phyloP scores from a whole-genome alignment of 2,888 invertebrate genomes.

The Drosophila antonietae region DNA sequence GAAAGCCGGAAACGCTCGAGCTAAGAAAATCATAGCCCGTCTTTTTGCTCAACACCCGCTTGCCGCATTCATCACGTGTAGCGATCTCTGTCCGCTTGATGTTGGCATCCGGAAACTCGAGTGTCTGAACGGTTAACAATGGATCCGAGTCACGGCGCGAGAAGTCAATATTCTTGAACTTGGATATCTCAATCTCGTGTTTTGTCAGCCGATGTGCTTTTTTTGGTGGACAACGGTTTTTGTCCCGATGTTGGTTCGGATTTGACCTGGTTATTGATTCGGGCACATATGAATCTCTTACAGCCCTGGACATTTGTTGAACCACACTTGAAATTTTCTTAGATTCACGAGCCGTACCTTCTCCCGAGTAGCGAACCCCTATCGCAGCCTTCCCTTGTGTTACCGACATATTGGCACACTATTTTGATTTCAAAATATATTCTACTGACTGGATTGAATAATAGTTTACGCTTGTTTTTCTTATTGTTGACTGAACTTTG shows the following conservation, averaged over 20 bases:
- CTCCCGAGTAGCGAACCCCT: not conserved
- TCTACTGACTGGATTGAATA: not conserved
- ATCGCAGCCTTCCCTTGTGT: not conserved
- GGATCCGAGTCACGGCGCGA: constrained; percentile 48
- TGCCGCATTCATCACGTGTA: constrained; percentile 57
- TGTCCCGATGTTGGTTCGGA: not conserved
- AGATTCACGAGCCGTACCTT: accelerated
- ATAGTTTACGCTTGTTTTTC: not conserved
- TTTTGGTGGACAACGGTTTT: constrained; percentile 43
- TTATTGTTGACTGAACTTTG: constrained; percentile 2
- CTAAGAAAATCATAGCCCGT: constrained; percentile 62
- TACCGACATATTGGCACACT: constrained; percentile 17
- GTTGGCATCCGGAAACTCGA: constrained; percentile 66
- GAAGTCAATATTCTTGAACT: constrained; percentile 68
- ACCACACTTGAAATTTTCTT: not conserved
- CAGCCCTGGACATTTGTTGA: not conserved
- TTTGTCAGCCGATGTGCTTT: constrained; percentile 26
- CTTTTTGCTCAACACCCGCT: constrained; percentile 31
- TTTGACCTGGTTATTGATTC: not conserved
- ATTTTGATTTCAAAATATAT: not conserved
- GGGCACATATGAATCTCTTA: constrained; percentile 26
- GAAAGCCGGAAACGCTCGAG: constrained; percentile 71
- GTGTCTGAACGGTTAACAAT: constrained; percentile 62
- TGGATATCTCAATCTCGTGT: constrained; percentile 44
- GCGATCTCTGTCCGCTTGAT: constrained; percentile 53